Evolutionary conservation across 2,797 vertebrate genomes (phyloP).

Genomic region (Micromesistius poutassou): DNA sequence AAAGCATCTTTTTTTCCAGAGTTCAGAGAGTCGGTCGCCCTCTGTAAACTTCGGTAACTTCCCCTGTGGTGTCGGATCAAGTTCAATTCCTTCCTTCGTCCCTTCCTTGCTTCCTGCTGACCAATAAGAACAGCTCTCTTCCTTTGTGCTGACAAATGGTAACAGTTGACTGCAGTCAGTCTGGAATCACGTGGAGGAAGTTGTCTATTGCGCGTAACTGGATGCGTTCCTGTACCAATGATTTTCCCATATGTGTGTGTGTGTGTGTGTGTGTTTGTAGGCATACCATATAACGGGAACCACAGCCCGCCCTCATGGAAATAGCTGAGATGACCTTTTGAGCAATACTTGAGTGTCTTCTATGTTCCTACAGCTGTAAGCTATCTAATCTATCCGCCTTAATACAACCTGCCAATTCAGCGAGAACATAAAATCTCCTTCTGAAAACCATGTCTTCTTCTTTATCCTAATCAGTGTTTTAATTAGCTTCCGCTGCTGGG

Average conservation of each 20-base stretch:
- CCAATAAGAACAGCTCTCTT: neutral
- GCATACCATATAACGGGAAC: too few species aligned
- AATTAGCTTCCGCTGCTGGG: slow-evolving; percentile 48
- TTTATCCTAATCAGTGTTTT: slow-evolving; percentile 28
- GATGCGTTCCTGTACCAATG: too few species aligned
- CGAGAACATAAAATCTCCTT: slow-evolving; percentile 11
- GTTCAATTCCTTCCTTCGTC: neutral
- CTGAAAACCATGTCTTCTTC: neutral
- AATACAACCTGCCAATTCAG: slow-evolving; percentile 19
- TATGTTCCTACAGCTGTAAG: neutral
- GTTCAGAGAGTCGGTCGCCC: neutral
- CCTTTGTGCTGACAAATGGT: slow-evolving; percentile 2
- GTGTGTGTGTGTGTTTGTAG: too few species aligned
- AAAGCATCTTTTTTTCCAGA: neutral
- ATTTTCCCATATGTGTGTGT: too few species aligned
- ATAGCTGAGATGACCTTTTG: slow-evolving; percentile 11
- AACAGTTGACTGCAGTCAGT: neutral
- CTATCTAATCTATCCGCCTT: neutral
- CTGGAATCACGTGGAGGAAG: too few species aligned
- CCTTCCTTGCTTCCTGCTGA: neutral
- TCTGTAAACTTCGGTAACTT: neutral
- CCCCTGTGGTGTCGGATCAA: neutral
- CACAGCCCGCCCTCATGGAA: neutral
- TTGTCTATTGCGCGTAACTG: too few species aligned
- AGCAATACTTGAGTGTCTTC: neutral